phyloP scores from a whole-genome alignment of 2,797 vertebrate genomes.

The Tragelaphus oryx region DNA sequence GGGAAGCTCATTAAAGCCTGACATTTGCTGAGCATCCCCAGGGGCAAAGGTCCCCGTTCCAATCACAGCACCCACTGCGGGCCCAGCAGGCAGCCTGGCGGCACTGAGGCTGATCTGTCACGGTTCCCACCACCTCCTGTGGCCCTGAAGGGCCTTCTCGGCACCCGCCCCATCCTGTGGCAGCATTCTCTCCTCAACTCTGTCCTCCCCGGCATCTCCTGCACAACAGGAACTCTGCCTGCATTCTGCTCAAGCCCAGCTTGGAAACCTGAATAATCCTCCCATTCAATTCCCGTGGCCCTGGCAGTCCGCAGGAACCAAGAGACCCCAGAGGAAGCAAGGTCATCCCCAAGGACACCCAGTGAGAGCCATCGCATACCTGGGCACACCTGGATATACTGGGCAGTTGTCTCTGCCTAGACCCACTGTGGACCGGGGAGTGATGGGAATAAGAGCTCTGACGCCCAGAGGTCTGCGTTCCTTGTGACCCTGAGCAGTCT shows the following conservation, averaged over 20 bases:
- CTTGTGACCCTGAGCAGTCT: neutral
- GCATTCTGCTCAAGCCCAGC: neutral
- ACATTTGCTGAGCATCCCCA: constrained; percentile 64
- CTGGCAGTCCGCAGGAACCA: neutral
- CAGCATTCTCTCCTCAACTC: neutral
- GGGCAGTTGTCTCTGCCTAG: neutral
- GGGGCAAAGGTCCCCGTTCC: constrained; percentile 57
- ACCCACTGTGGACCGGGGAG: neutral
- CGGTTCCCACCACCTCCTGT: neutral
- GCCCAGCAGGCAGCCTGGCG: neutral
- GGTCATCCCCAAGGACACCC: neutral
- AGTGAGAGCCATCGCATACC: neutral
- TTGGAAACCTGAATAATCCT: neutral
- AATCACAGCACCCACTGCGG: constrained; percentile 24
- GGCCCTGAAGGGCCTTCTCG: neutral
- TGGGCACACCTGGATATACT: neutral
- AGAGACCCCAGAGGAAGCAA: neutral
- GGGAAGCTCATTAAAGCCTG: constrained; percentile 66
- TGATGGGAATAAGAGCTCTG: neutral
- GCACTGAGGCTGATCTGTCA: neutral
- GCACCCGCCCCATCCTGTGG: neutral
- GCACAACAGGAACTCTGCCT: neutral
- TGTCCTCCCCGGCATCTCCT: neutral
- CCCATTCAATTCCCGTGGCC: neutral
- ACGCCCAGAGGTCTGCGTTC: accelerated